Conservation (phyloP, 2,888 invertebrate species). For the Stictocephala bisonia region DNA sequence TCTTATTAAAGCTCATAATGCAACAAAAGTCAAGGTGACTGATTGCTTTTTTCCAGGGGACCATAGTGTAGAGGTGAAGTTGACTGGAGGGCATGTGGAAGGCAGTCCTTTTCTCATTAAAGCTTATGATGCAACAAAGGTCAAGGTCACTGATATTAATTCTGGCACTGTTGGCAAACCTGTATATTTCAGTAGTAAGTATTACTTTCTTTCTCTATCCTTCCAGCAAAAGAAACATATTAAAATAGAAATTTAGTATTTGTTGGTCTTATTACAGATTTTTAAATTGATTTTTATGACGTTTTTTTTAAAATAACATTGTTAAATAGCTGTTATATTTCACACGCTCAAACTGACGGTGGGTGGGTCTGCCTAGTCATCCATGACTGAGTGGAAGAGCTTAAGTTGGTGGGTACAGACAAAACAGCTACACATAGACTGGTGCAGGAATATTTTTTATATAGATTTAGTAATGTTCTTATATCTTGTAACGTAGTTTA, state of each 20-base stretch:
- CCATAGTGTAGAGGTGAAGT: constrained; percentile 86
- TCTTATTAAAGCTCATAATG: too few relatives aligned
- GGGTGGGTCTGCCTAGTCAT: too few relatives aligned
- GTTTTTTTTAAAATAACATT: constrained; percentile 57
- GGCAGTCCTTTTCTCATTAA: constrained; percentile 96
- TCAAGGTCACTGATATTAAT: constrained; percentile 94
- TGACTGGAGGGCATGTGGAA: constrained; percentile 83
- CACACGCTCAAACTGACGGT: too few relatives aligned
- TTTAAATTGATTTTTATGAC: neutral
- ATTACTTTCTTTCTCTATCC: neutral
- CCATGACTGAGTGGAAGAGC: too few relatives aligned
- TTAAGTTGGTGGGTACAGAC: too few relatives aligned
- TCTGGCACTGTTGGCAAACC: constrained; percentile 92
- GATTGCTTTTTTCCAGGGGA: constrained; percentile 72
- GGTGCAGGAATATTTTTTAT: too few relatives aligned
- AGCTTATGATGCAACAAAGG: constrained; percentile 94
- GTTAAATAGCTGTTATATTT: constrained; percentile 34
- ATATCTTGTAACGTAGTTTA: too few relatives aligned
- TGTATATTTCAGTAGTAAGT: constrained; percentile 91
- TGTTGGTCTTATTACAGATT: constrained; percentile 1
- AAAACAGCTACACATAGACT: too few relatives aligned
- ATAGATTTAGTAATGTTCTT: too few relatives aligned
- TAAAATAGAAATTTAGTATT: constrained; percentile 13
- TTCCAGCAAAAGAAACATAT: neutral
- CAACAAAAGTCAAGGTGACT: too few relatives aligned